Evolutionary conservation across 2,888 invertebrate species (phyloP), one percentile per base, ranked within the genome.

Genomic region (Lasioglossum lativentre): DNA sequence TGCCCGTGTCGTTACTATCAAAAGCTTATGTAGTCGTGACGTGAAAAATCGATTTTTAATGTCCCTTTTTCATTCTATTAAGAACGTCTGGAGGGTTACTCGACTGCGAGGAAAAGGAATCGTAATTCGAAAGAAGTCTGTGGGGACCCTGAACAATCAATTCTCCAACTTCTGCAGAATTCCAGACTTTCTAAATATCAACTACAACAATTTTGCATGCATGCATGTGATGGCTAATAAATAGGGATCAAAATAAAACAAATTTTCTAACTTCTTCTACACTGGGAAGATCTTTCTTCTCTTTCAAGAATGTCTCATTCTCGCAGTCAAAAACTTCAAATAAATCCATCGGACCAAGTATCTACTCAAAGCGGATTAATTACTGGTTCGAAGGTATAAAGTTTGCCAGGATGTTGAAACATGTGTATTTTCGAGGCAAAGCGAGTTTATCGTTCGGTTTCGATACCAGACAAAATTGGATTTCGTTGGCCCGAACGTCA

Each of bases 21-120:
- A 27, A 5, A 27, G 14, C 59, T 10, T 27, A 16, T 4, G n/a
- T 14, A 59, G 4, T 4, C 14, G 27, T 27, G 12, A 10, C 27
- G 59, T 59, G 59, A 59, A 27, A 59, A 59, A 59, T 59, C 59
- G 59, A 59, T 59, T 59, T 27, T 27, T 59, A 59, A 59, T 59
- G 59, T 59, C 59, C 16, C 27, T 30, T 59, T 27, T 59, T 14
- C 59, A 27, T 14, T 27, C 5, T 16, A 14, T 27, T 16, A 59
- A 16, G 14, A 6, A 27, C 5, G 59, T 5, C 14, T 59, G 59
- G 14, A 27, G 23, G 23, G 52, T 52, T 59, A 59, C 14, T 59
- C 27, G 5, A 59, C 16, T 16, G 27, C 16, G 27, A 27, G 59
- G 14, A 27, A 14, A 30, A 4, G 59, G 59, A 27, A 59, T 59